Base-by-base conservation (phyloP, 1,140 invertebrate species). In the Callitettix versicolor region DNA sequence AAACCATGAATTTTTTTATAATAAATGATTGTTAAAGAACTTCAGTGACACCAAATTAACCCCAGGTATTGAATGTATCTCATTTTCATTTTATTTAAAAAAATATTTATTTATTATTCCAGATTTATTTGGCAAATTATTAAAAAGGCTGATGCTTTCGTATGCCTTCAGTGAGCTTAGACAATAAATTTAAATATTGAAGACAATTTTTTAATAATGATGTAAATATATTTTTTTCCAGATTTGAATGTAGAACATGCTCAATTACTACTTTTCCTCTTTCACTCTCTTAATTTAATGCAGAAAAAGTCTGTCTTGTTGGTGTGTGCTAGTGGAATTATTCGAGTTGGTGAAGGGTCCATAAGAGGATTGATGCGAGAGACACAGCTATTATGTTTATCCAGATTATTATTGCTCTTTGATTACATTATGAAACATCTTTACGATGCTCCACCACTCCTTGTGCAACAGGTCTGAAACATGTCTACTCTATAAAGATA, bases 231-330 rank as follows among this genome's bases (percentile, higher is more conserved):
- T 60, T 63, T 62, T 63, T 60, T 78, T 74, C 40, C 72, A 85
- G 91, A 95, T 76, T 73, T 98, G 33, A 97, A 97, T 71, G 91
- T 96, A 9, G 95, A 98, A 69, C 94, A 98, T 71, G 85, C 91
- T 0, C 93, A 97, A 67, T 72, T 97, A 9, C 71, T 98, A 57
- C 75, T 98, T 0, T 95, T 96, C 67, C 72, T 97, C 1, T 97
- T 97, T 67, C 93, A 97, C 69, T 91, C 90, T 2, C 69, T 97
- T 22, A 93, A 91, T 63, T 72, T 97, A 22, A 95, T 95, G 88
- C 91, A 96, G 70, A 97, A 96, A 69, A 97, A 97, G 71, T 85
- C 86, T 2, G 87, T 98, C 0, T 71, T 97, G n/a, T 73, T 95
- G 9, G 73, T 86, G 56, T 82, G 84, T 12, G 84, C 85, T 5